These are phyloP conservation scores for Agrotis ipsilon DNA, from an alignment of 2,888 invertebrate genomes.

Conservation along the genomic window DNA sequence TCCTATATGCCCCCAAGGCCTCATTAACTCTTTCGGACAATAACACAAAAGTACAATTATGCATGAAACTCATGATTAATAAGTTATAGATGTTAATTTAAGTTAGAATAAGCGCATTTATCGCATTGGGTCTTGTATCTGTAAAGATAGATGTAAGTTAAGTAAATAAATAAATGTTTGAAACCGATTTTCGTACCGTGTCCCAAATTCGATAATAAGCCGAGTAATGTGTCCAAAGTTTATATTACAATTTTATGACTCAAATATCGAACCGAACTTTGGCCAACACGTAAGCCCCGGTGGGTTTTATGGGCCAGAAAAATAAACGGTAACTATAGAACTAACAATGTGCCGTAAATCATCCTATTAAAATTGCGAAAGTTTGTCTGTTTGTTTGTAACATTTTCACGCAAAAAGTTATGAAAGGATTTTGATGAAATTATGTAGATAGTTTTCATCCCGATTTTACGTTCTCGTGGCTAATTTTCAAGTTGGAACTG, in stretches of 20 bases:
- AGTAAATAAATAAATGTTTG: not conserved
- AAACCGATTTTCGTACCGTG: conserved; percentile 34
- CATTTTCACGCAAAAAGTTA: no score
- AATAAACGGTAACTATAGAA: conserved; percentile 50
- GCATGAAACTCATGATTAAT: conserved; percentile 28
- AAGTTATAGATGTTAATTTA: no score
- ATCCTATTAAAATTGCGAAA: conserved; percentile 3
- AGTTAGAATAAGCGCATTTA: no score
- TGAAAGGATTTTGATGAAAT: no score
- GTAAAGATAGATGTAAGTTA: no score
- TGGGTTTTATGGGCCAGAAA: conserved; percentile 54
- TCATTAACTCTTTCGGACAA: no score
- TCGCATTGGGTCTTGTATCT: no score
- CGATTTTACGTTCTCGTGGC: no score
- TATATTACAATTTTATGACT: conserved; percentile 54
- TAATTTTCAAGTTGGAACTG: no score
- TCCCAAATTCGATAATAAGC: conserved; percentile 46
- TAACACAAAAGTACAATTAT: conserved; percentile 8
- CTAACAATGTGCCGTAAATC: conserved; percentile 49
- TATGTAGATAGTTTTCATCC: no score
- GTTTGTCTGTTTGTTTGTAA: no score
- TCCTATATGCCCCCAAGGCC: no score
- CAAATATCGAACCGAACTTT: conserved; percentile 50
- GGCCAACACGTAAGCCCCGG: conserved; percentile 32
- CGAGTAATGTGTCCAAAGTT: conserved; percentile 46